Evolutionary conservation across 2,113 vertebrate genomes (phyloP), one percentile per base, ranked within the genome.

Genomic region (Orientallactaga bullata): DNA sequence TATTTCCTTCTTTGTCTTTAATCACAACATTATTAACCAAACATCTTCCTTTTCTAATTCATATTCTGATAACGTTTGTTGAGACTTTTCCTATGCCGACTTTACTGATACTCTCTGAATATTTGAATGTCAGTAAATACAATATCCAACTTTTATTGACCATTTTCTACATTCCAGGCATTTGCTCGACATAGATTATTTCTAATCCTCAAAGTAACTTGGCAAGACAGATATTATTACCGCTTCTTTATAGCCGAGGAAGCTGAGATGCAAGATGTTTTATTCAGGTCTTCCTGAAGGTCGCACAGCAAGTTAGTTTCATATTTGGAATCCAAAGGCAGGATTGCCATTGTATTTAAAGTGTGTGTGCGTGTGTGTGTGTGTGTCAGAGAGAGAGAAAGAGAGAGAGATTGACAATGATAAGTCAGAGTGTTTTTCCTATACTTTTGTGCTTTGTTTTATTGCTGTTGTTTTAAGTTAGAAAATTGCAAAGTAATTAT

Each of bases 111-210:
- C 7, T 80, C 37, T 72, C 60, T 88, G 85, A 83, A 65, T 83
- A 85, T 87, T 84, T 92, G 72, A 93, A 35, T 68, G 79, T n/a
- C 39, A 42, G 65, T 47, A 73, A 74, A 85, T 21, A 79, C 68
- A 83, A 63, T 83, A 37, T 55, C 28, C 65, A 72, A 69, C 74
- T 88, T 95, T 96, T 89, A 91, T 89, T 93, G 93, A 93, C 91
- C 37, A 91, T n/a, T 0, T 77, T 91, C 72, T 72, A 47, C 71
- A 89, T 93, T 93, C 84, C 30, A 87, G 80, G 37, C 51, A 60
- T 58, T 86, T 95, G 84, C 55, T 91, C 89, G 77, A 76, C 61
- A 58, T 63, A 94, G 87, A 95, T 93, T 94, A 89, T 91, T 93
- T 89, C 66, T 95, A 89, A 94, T 91, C 93, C 74, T 89, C 83